Evolutionary conservation across 2,888 invertebrate species (phyloP).

Genomic region (Ditula angustiorana): DNA sequence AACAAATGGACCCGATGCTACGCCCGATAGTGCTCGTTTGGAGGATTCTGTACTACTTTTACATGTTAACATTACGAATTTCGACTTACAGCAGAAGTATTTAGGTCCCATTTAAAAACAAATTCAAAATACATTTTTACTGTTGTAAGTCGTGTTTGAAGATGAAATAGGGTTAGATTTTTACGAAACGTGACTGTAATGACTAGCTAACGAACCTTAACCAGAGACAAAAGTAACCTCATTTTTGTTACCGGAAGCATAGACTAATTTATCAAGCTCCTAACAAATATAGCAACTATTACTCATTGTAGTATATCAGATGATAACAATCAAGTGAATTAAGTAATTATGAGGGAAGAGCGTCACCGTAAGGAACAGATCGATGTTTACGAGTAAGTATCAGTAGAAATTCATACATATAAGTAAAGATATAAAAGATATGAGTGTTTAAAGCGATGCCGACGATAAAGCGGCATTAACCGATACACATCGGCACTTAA

Average conservation of each 20-base stretch:
- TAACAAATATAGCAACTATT: not conserved
- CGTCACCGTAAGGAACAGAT: slow-evolving; percentile 15
- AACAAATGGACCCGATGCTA: slow-evolving; percentile 51
- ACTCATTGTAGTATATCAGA: slow-evolving; percentile 7
- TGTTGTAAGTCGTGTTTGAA: slow-evolving; percentile 29
- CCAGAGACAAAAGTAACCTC: slow-evolving; percentile 5
- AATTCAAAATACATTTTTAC: slow-evolving; percentile 19
- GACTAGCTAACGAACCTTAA: slow-evolving; percentile 18
- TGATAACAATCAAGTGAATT: slow-evolving; percentile 17
- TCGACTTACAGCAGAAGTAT: slow-evolving; percentile 8
- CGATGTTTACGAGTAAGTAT: slow-evolving; percentile 45
- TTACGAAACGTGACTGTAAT: slow-evolving; percentile 36
- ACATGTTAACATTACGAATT: slow-evolving; percentile 3
- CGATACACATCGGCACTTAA: slow-evolving; percentile 80
- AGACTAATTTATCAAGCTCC: not conserved
- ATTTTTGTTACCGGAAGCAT: not conserved
- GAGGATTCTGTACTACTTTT: slow-evolving; percentile 39
- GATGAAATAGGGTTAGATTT: slow-evolving; percentile 26
- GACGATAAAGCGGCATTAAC: slow-evolving; percentile 70
- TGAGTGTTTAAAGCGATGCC: slow-evolving; percentile 65
- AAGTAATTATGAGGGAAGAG: slow-evolving; percentile 20
- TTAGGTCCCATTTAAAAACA: slow-evolving; percentile 16
- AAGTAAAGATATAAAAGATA: slow-evolving; percentile 63
- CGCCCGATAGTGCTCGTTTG: slow-evolving; percentile 50
- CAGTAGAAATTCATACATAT: slow-evolving; percentile 57